Conservation (phyloP, 2,888 invertebrate genomes). For the Zaprionus lineosus region DNA sequence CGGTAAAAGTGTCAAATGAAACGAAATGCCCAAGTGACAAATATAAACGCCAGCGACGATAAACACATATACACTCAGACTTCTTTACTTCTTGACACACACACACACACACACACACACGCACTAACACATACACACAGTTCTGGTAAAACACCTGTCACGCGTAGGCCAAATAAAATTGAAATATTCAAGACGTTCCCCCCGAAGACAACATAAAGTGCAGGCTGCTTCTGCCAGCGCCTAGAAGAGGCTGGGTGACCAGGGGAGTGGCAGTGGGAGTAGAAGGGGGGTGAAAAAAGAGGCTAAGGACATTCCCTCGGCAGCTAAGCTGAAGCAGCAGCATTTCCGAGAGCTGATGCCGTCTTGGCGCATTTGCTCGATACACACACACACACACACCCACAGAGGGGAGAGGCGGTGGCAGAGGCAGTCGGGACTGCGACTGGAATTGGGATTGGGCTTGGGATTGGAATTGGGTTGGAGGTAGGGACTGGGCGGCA, state of each 20-base stretch:
- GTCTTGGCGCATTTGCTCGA: background rate
- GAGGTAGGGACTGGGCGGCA: background rate
- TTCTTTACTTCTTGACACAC: background rate
- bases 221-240: conserved; percentile 17
- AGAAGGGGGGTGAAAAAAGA: no score
- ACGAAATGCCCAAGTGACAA: conserved; percentile 70
- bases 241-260: no score
- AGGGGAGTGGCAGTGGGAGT: no score
- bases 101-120: conserved; percentile 1
- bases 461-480: no score
- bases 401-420: background rate
- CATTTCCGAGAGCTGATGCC: background rate
- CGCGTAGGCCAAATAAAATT: conserved; percentile 75
- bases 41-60: conserved; percentile 52
- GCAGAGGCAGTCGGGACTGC: no score
- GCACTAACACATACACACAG: background rate
- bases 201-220: conserved; percentile 33
- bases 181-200: conserved; percentile 66
- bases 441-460: no score
- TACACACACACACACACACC: background rate
- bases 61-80: conserved; percentile 1
- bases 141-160: conserved; percentile 51
- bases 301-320: no score
- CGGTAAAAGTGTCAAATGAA: conserved; percentile 63
- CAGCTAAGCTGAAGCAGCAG: no score